Evolutionary conservation across 2,888 invertebrate species (phyloP), one percentile per base, ranked within the genome.

Genomic region (Catocala fraxini): DNA sequence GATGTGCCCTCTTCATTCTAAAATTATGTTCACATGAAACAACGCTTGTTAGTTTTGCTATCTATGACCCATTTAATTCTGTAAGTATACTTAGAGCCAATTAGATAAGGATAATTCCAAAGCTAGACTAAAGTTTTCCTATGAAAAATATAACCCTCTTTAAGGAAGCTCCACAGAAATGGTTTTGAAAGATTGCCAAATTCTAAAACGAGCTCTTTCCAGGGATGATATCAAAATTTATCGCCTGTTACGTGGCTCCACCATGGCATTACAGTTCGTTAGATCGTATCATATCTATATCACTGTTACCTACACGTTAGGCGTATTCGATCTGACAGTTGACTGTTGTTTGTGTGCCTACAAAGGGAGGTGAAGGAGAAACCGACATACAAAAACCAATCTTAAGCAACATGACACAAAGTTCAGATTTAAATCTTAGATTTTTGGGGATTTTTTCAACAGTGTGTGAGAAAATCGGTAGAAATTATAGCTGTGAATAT

Each of bases 231-330:
- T 48, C 46, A 51, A 10, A 43, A 66, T 56, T 58, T 60, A 53
- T 60, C 73, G 76, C 75, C 35, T 0, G 4, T 75, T 73, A 63
- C 34, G 56, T 81, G 79, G 86, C 87, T 79, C 66, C 52, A 66
- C 62, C 33, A 11, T 68, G 71, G 73, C 77, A 79, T 81, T 80
- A 82, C 88, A 87, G 90, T 91, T 91, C 89, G 90, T 90, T 91
- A 91, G 85, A 82, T 82, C 85, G 80, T 79, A 85, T 88, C 88
- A 88, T 90, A 90, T 89, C 86, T 86, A 83, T 85, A 82, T 84
- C 81, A 82, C 71, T 73, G 82, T 79, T 79, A 80, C 80, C 75
- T 79, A 77, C 77, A 67, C 65, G 69, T 75, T 66, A 71, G 69
- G 65, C 54, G 68, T 59, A 73, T 77, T 68, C 69, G 66, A 75